Evolutionary conservation across 2,888 invertebrate species (phyloP), one percentile per base, ranked within the genome.

Genomic region (Myathropa florea): DNA sequence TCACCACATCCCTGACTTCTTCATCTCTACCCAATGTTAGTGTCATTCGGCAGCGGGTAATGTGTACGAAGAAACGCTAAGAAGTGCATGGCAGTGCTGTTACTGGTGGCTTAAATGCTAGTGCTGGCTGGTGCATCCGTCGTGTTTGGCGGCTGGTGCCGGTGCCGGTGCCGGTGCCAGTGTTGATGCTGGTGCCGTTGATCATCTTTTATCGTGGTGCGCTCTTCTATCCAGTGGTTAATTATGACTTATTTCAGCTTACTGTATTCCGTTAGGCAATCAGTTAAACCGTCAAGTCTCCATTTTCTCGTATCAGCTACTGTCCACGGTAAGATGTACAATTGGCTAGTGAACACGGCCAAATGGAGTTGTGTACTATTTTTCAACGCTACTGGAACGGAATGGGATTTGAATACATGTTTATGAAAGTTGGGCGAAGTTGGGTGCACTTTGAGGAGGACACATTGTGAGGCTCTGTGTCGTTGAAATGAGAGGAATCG

Each of bases 181-280:
- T 24, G 24, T 60, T 64, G 63, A 61, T 73, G 64, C 73, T 75
- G 83, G 73, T 83, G 73, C 64, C 64, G 80, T 83, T 83, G 73
- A 85, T 85, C 76, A 85, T 85, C 70, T 81, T 81, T 85, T 85
- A 85, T 85, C 84, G 71, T 9, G 28, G 61, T 77, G 79, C 86
- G 78, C 75, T 89, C 88, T 83, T 88, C 83, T 88, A 84, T 70
- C 80, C 86, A 85, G 80, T 88, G 89, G 88, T 89, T 89, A 89
- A 89, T 89, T 89, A 89, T 89, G 88, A 89, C 89, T 88, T 88
- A 87, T 88, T 88, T 77, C 84, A 76, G 46, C 83, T 88, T 73
- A 85, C 88, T 70, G 88, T 88, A 71, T 86, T 86, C 88, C 83
- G 88, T 86, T 86, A 88, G 88, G 81, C 68, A 83, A 88, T 88